phyloP scores from a whole-genome alignment of 2,888 invertebrate species.

The Tinea pellionella region DNA sequence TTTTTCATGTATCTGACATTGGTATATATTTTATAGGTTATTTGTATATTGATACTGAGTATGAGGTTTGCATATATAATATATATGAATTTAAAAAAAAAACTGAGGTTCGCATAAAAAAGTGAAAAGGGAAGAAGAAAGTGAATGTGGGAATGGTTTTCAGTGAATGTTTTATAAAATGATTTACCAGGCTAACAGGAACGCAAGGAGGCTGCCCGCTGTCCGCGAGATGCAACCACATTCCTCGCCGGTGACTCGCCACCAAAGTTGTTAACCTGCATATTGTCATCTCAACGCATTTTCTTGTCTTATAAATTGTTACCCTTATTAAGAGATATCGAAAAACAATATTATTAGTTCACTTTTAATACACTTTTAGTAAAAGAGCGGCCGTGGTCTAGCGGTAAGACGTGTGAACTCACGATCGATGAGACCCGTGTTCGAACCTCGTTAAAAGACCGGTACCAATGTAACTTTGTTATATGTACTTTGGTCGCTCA shows the following conservation, averaged over 20 bases:
- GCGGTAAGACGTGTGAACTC: too few relatives aligned
- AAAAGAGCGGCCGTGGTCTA: constrained; percentile 27
- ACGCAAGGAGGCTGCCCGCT: constrained; percentile 8
- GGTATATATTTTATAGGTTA: too few relatives aligned
- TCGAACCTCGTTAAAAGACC: too few relatives aligned
- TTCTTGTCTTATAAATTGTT: constrained; percentile 13
- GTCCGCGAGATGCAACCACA: constrained; percentile 25
- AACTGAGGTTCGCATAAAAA: too few relatives aligned
- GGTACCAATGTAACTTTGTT: too few relatives aligned
- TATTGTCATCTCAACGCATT: constrained; percentile 16
- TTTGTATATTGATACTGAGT: too few relatives aligned
- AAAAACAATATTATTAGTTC: constrained; percentile 29
- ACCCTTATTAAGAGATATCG: background rate
- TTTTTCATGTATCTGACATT: too few relatives aligned
- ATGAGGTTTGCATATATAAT: too few relatives aligned
- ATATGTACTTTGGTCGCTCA: too few relatives aligned
- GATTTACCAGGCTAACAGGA: background rate
- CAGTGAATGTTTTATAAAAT: background rate
- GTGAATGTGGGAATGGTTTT: background rate
- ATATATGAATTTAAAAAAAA: too few relatives aligned
- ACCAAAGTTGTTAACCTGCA: constrained; percentile 9
- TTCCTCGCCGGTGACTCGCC: constrained; percentile 53
- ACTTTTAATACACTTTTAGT: constrained; percentile 27
- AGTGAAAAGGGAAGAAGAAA: background rate
- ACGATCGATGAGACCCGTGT: too few relatives aligned